Percentiles rank a stretch among this genome's conserved stretches.
These are phyloP conservation scores for Tauraco hartlaubi DNA, from an alignment of 2,797 vertebrate species.

Conservation along the genomic window DNA sequence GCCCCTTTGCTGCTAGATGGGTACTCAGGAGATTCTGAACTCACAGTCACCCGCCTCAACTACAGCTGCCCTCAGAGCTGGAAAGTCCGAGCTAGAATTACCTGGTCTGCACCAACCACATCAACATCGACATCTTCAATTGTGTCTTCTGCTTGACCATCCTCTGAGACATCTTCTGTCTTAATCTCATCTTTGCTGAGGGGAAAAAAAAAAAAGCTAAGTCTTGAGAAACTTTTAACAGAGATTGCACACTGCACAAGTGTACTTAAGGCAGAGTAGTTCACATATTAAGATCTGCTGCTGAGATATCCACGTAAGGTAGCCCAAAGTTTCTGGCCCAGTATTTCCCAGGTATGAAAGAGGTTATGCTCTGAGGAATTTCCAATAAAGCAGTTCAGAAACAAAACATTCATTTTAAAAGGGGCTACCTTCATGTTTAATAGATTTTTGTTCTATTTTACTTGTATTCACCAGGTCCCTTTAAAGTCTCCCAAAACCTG, in stretches of 20 bases:
- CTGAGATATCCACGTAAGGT: not conserved
- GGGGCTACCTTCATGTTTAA: not conserved
- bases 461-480: not conserved
- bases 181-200: slow-evolving; percentile 43
- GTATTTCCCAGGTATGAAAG: not conserved
- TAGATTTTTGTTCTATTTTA: not conserved
- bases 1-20: not conserved
- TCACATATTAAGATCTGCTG: not conserved
- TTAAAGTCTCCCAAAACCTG: not conserved
- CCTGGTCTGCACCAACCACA: slow-evolving; percentile 66
- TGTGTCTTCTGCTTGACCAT: slow-evolving; percentile 21
- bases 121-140: slow-evolving; percentile 71
- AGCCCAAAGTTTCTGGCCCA: not conserved
- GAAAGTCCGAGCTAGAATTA: not conserved
- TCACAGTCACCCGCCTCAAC: not conserved
- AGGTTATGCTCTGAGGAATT: not conserved
- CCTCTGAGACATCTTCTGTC: not conserved
- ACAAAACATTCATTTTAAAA: not conserved
- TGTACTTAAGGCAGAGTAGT: not conserved
- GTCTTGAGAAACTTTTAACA: not conserved
- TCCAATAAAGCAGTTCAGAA: not conserved
- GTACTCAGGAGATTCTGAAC: not conserved
- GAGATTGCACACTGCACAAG: not conserved
- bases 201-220: not conserved
- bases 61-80: not conserved